Base-by-base conservation (phyloP, 2,888 invertebrate species). In the Cerastoderma edule region DNA sequence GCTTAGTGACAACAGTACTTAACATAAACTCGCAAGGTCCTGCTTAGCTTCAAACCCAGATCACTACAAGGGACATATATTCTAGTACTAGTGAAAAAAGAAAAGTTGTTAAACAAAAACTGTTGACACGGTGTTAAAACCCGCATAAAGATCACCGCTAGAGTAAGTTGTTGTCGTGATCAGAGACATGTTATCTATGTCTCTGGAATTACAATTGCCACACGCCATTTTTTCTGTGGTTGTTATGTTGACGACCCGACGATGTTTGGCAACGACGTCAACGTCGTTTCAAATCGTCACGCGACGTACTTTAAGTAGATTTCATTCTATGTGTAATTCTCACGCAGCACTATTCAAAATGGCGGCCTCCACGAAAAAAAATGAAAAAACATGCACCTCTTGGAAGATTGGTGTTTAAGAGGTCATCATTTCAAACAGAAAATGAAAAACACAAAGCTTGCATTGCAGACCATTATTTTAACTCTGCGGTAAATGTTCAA, bases 321-420 rank as follows among this genome's bases (percentile, higher is more conserved):
- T 22, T 63, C 10, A 63, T 24, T n/a, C 13, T 24, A 53, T 22
- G 24, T 4, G 1, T 4, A 22, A 53, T 24, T 24, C 6, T 19
- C 10, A 57, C 22, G 13, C 2, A 13, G 22, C 53, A 53, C 53
- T 13, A 28, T 67, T 24, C 67, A 86, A 85, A 24, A 87, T 87
- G 87, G 80, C 87, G 13, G 84, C 85, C 64, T 72, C 84, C 81
- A 68, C 79, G 46, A 54, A 67, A 39, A n/a, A n/a, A n/a, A n/a
- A 19, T 46, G 79, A 48, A 67, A 22, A 30, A 57, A 70, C 16
- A 66, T 33, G 50, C 24, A 53, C 64, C 80, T 4, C 39, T 66
- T 8, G 83, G 86, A 46, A 87, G 83, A 78, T 65, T 87, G 10
- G 72, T 84, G 67, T 84, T 87, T 74, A 86, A 88, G 33, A 78